phyloP scores from a whole-genome alignment of 2,888 invertebrate genomes.

The Dicycla oo region DNA sequence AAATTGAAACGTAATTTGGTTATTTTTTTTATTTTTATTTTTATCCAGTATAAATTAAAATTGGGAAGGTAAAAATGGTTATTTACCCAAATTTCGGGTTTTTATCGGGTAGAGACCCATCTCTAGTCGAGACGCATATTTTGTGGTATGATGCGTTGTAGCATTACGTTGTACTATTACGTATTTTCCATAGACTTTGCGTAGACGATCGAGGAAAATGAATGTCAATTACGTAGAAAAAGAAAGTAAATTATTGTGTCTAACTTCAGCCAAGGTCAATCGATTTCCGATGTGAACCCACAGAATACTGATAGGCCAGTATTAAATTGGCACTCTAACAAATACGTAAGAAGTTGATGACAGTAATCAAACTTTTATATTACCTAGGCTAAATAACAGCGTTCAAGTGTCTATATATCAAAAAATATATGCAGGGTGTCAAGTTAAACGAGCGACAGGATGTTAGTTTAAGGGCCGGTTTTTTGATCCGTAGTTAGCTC shows the following conservation, averaged over 20 bases:
- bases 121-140: no score
- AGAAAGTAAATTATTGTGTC: background rate
- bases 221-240: background rate
- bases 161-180: background rate
- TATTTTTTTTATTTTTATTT: no score
- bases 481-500: no score
- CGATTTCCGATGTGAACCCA: constrained; percentile 18
- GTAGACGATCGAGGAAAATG: background rate
- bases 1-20: no score
- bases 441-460: no score
- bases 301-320: background rate
- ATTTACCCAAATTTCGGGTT: no score
- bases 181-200: background rate
- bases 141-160: background rate
- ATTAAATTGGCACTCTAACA: background rate
- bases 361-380: background rate
- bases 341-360: background rate
- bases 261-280: constrained; percentile 18
- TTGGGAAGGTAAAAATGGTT: no score
- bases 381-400: no score
- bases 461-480: no score
- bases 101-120: no score
- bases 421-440: background rate
- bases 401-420: background rate
- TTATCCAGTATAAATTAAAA: no score